These are phyloP conservation scores for Cheilosia vernalis DNA, from an alignment of 2,888 invertebrate species.

Conservation along the genomic window DNA sequence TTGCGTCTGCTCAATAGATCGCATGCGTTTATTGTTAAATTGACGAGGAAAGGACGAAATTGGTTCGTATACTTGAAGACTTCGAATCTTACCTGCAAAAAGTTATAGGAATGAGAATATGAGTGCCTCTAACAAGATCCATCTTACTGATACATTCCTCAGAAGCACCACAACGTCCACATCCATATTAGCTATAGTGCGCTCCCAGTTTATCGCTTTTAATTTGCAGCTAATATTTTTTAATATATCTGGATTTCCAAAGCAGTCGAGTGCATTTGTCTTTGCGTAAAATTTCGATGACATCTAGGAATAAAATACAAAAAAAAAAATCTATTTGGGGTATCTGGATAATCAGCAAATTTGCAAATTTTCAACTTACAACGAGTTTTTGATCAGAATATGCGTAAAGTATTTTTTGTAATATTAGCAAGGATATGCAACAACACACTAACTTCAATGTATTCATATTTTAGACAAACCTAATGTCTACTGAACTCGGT, in stretches of 20 bases:
- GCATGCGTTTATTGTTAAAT: constrained; percentile 1
- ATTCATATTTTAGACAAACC: too few species aligned
- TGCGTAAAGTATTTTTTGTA: too few species aligned
- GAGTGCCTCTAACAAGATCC: not conserved
- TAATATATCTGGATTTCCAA: not conserved
- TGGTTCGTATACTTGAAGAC: constrained; percentile 12
- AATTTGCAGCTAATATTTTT: not conserved
- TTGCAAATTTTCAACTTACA: too few species aligned
- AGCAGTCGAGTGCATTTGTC: not conserved
- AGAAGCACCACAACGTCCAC: not conserved
- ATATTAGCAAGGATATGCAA: too few species aligned
- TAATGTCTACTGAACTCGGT: too few species aligned
- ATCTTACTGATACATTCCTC: constrained; percentile 2
- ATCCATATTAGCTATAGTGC: not conserved
- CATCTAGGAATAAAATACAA: not conserved
- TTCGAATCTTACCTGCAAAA: not conserved
- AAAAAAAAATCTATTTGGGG: not conserved
- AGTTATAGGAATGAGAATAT: not conserved
- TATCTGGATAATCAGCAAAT: too few species aligned
- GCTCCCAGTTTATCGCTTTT: constrained; percentile 20
- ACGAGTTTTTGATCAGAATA: too few species aligned
- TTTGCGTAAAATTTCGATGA: not conserved
- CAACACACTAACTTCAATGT: too few species aligned
- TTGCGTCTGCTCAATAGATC: not conserved
- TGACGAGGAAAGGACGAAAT: constrained; percentile 14